phyloP scores from a whole-genome alignment of 2,113 vertebrate species.

The Oreochromis spilurus region DNA sequence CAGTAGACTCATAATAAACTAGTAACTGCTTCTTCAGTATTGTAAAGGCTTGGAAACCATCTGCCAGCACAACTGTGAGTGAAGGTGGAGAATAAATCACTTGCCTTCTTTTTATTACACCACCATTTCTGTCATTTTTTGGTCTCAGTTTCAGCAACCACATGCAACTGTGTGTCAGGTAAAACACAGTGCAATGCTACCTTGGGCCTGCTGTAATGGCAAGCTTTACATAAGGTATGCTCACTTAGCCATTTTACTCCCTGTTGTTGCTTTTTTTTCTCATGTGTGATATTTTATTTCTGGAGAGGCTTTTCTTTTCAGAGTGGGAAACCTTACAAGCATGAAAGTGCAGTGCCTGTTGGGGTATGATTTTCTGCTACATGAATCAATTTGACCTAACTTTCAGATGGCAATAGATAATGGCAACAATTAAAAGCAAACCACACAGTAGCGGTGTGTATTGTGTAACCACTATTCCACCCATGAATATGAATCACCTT shows the following conservation, averaged over 20 bases:
- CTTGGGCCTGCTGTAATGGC: neutral
- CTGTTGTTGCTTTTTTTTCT: neutral
- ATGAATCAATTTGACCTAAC: neutral
- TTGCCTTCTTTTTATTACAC: neutral
- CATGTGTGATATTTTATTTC: neutral
- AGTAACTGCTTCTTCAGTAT: neutral
- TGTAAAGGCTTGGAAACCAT: neutral
- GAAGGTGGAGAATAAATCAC: neutral
- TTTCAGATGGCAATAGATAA: neutral
- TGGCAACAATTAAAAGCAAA: neutral
- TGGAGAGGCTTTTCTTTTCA: neutral
- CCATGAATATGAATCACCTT: conserved; percentile 1
- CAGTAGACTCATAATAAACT: neutral
- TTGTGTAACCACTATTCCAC: neutral
- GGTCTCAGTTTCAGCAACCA: neutral
- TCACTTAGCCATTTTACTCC: neutral
- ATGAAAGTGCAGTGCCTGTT: neutral
- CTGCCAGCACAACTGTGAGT: neutral
- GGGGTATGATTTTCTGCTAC: neutral
- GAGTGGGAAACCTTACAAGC: neutral
- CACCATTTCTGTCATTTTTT: neutral
- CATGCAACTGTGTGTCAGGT: neutral
- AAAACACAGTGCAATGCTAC: neutral
- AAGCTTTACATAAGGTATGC: neutral
- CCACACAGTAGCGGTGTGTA: neutral